Evolutionary conservation across 2,888 invertebrate genomes (phyloP), one percentile per base, ranked within the genome.

Genomic region (Steinernema carpocapsae): DNA sequence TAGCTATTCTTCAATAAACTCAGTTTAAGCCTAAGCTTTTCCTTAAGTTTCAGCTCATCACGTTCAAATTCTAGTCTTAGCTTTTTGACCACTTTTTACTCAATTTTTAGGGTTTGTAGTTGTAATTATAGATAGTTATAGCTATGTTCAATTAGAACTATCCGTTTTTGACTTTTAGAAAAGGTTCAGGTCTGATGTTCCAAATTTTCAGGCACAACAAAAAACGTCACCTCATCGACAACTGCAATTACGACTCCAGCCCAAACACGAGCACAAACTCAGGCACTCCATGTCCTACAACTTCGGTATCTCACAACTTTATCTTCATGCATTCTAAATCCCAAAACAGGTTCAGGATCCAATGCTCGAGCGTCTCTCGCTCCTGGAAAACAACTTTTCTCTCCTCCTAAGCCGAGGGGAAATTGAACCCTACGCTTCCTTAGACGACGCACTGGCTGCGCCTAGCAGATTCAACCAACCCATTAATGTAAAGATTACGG

Each of bases 311-410:
- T 4, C 56, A 26, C 6, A n/a, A n/a, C n/a, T n/a, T n/a, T n/a
- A n/a, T n/a, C n/a, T 29, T 64, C 32, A 64, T 26, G 29, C 64
- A 19, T 64, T 64, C 32, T 64, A 64, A 17, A 29, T 17, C 26
- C 14, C 22, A 17, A 37, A 37, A 37, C 32, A 12, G 14, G 19
- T 48, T 10, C 71, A 46, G 43, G 84, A 85, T 71, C 83, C 84
- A 1, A 78, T 86, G 17, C 78, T 86, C 32, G 85, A 86, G 70
- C 70, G 82, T 19, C 74, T 86, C 22, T 84, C 86, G 14, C 79
- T 78, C 1, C 74, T 86, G 45, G 86, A 86, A 74, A 85, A 86
- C 73, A 86, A 86, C 72, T 86, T 86, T 74, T 81, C 86, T 7
- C 74, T 86, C 17, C 74, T 86, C 59, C 74, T 86, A 45, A 83